Evolutionary conservation across 2,113 vertebrate species (phyloP), one percentile per base, ranked within the genome.

Genomic region (Lanius collurio): DNA sequence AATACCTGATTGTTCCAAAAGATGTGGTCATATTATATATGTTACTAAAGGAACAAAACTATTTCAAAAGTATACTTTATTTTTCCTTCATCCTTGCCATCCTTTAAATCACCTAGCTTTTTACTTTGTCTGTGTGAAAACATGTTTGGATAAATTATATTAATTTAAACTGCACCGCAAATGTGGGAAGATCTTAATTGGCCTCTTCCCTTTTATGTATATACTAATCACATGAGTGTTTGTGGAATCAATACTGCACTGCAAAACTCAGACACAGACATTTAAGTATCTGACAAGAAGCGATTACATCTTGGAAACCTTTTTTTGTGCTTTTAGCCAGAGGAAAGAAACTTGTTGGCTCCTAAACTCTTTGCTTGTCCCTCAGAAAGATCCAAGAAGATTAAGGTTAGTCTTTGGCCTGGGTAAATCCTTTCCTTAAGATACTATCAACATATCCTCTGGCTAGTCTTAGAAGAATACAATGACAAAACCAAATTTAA

Each of bases 401-500:
- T 88, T 85, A 83, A 91, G 11, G n/a, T 44, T n/a, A 90, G n/a
- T 44, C 46, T 93, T 76, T 67, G 63, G 35, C 52, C 55, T 60
- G 33, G 5, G 13, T 94, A 88, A 95, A 93, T 70, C 47, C 63
- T 88, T 95, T 85, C 65, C 82, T 79, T 68, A 73, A 87, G 70
- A 77, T 93, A 59, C 37, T 74, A 74, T 88, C 82, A 80, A 74
- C 35, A 41, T 93, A 73, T 88, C 67, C 78, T 83, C 91, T 74
- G 50, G 50, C 67, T 90, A 85, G 53, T 77, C 75, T 90, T 87
- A 63, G 74, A 75, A 78, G 81, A 88, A 55, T 35, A 90, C 63
- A 76, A 60, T 55, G 79, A 93, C 16, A 76, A 95, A 96, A 88
- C 31, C 49, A 87, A 96, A 80, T 95, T 83, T 73, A 95, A 90